Percentiles rank a stretch among this genome's conserved stretches.
Conservation (phyloP, 2,113 vertebrate species). For the Dissostichus mawsoni region DNA sequence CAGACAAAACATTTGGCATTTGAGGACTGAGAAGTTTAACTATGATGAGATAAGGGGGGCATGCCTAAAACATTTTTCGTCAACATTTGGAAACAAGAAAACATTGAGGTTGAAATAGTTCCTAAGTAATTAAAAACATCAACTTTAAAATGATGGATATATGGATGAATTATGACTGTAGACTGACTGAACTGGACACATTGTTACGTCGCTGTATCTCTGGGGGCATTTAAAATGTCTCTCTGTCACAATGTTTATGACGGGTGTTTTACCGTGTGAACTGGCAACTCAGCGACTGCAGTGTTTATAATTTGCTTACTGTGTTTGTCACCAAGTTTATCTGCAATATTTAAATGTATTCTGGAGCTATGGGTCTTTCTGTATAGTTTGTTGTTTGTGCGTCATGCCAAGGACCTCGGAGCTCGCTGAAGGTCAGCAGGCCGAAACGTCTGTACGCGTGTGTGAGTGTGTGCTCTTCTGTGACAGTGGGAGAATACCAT, state of each 20-base stretch:
- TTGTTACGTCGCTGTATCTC: background rate
- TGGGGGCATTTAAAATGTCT: slow-evolving; percentile 13
- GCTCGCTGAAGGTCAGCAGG: slow-evolving; percentile 81
- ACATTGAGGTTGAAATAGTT: background rate
- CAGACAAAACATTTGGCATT: no score
- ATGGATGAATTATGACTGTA: background rate
- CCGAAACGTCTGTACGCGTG: slow-evolving; percentile 48
- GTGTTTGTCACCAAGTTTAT: slow-evolving; percentile 38
- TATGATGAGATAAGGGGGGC: no score
- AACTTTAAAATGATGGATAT: background rate
- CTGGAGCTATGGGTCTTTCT: slow-evolving; percentile 36
- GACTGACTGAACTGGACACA: slow-evolving; percentile 7
- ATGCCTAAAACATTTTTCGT: background rate
- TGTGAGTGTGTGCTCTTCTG: slow-evolving; percentile 49
- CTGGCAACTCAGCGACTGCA: background rate
- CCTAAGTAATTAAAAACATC: background rate
- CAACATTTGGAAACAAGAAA: background rate
- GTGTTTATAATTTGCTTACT: slow-evolving; percentile 1
- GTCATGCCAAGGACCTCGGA: slow-evolving; percentile 72
- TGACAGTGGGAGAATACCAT: slow-evolving; percentile 75
- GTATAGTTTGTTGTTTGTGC: slow-evolving; percentile 74
- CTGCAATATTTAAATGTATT: slow-evolving; percentile 32
- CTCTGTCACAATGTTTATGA: slow-evolving; percentile 11
- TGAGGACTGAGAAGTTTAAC: no score
- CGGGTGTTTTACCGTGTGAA: slow-evolving; percentile 8